Evolutionary conservation across 2,888 invertebrate species (phyloP).

Genomic region (Cerastoderma edule): DNA sequence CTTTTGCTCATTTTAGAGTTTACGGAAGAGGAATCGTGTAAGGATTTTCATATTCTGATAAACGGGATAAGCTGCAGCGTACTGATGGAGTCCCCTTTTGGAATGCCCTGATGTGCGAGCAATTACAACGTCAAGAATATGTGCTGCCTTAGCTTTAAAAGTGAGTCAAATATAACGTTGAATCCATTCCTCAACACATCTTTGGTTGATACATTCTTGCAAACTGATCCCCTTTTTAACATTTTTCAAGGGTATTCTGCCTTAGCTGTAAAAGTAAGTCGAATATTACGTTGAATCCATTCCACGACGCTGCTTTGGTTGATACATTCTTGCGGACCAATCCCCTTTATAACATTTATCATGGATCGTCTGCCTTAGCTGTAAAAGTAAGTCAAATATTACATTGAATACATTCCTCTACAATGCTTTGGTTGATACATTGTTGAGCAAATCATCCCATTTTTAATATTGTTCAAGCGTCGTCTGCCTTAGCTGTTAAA

Average conservation of each 20-base stretch:
- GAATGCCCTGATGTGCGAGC: slow-evolving; percentile 39
- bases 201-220: background rate
- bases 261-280: no score
- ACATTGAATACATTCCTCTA: no score
- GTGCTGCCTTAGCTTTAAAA: slow-evolving; percentile 54
- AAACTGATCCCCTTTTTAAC: background rate
- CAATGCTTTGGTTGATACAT: no score
- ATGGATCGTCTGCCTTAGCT: no score
- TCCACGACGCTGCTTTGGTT: background rate
- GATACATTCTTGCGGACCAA: no score
- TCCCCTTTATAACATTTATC: no score
- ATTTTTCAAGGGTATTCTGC: no score
- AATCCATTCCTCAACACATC: background rate
- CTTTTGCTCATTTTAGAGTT: slow-evolving; percentile 64
- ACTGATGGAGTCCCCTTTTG: slow-evolving; percentile 39
- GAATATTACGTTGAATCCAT: no score
- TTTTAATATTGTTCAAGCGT: no score
- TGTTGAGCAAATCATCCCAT: no score
- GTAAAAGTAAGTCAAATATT: no score
- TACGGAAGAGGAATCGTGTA: slow-evolving; percentile 63
- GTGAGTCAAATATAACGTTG: slow-evolving; percentile 23
- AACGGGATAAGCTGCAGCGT: slow-evolving; percentile 56
- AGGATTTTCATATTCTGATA: slow-evolving; percentile 63
- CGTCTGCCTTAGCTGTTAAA: no score
- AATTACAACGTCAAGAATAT: slow-evolving; percentile 49